Base-by-base conservation (phyloP, 2,797 vertebrate genomes). In the Crotalus adamanteus region DNA sequence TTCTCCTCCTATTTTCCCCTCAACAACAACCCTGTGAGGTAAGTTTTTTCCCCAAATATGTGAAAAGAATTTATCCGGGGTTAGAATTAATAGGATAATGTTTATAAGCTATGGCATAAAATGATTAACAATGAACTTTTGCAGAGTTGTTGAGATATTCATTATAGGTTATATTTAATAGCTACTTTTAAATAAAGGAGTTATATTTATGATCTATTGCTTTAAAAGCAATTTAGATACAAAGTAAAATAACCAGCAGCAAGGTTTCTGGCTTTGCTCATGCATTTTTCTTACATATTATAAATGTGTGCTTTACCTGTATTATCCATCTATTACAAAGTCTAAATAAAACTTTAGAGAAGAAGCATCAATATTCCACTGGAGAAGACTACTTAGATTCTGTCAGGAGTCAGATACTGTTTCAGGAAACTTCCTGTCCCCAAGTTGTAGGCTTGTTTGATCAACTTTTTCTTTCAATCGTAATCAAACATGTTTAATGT, bases 401-500 rank as follows among this genome's bases (percentile, higher is more conserved):
- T 85, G 56, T 91, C 51, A 88, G 86, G 51, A 51, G 51, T 47
- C 65, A 56, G 57, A 88, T 91, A 78, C 25, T 85, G 83, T 85
- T 93, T 91, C 69, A 63, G 90, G 57, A 91, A 88, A 91, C 85
- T 85, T 85, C 86, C 69, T 83, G 9, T 85, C n/a, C 69, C n/a
- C 86, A 88, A 91, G 57, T 61, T 26, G 42, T 42, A 88, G 69
- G 26, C 57, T 78, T 51, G 53, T 57, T 93, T 89, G 61, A 87
- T 57, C 86, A 93, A 87, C 47, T 16, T 93, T 91, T 93, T 91
- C 90, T 88, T 93, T 91, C 86, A 63, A 12, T 93, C 26, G 25
- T 37, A 69, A 56, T 92, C 65, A 61, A 92, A 85, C 86, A 93
- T 91, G 92, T 88, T 93, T 91, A 93, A 88, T 93, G 47, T 91